Base-by-base conservation (phyloP, 1,140 invertebrate genomes). In the Drosophila lini region DNA sequence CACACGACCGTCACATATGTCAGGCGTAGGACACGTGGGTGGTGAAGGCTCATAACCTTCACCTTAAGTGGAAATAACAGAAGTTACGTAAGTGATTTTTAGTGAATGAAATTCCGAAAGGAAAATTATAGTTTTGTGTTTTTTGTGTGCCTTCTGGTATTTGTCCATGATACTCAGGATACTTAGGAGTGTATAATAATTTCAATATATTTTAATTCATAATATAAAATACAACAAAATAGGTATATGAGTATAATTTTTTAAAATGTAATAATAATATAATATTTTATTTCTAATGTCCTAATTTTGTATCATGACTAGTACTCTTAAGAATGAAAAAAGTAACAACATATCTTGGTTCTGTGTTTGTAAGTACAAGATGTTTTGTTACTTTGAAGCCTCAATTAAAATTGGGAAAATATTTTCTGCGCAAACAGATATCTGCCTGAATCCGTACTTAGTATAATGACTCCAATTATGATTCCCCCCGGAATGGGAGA, bases 1-100 rank as follows among this genome's bases (percentile, higher is more conserved):
- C 81, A 80, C 81, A 80, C 81, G 63, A 60, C 31, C 52, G 5
- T 7, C 41, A 64, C 81, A 84, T 64, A 64, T 84, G 77, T 73
- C 41, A 11, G 41, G 13, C 11, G 10, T 0, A 52, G 44, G n/a
- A 65, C 34, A 16, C 34, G 40, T 47, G 64, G 34, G 36, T 67
- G 64, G 64, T 31, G 19, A 19, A 32, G 36, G 4, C 31, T 8
- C 34, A 32, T 32, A 67, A 38, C 64, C 64, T 68, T 68, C 62
- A 34, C 11, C 19, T 6, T 8, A 32, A 34, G 8, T 11, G 38
- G 32, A 19, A 32, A 25, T 38, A 55, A 61, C 47, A 55, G 19
- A 60, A 34, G 58, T 60, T 67, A 34, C 36, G 10, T 42, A 52
- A 68, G 9, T 11, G 15, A 40, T 25, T 6, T 5, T 38, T 0